These are phyloP conservation scores for Ephydatia muelleri DNA, from an alignment of 37 sponge, comb jelly and placozoan species.

Conservation along the genomic window DNA sequence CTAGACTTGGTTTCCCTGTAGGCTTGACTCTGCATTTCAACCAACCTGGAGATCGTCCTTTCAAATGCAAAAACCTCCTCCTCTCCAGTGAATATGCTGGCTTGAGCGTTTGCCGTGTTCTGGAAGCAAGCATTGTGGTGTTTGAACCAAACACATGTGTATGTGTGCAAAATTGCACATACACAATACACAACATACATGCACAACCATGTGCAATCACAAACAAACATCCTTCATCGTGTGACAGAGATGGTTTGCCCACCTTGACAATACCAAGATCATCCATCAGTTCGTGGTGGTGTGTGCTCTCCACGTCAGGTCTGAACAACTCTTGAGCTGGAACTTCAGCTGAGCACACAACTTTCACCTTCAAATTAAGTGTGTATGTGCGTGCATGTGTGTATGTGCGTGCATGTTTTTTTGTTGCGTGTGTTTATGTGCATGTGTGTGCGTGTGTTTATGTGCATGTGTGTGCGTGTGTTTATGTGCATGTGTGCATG, in stretches of 20 bases:
- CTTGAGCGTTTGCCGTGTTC: slow-evolving; percentile 36
- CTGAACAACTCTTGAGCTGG: slow-evolving; percentile 38
- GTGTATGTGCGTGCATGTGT: neutral
- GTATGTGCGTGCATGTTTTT: neutral
- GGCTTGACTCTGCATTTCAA: slow-evolving; percentile 82
- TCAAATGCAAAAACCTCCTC: slow-evolving; percentile 87
- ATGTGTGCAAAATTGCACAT: neutral
- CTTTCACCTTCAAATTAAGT: slow-evolving; percentile 39
- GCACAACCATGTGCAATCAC: neutral
- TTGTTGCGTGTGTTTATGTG: neutral
- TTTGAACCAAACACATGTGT: neutral
- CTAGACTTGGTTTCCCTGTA: slow-evolving; percentile 54
- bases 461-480: neutral
- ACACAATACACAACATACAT: neutral
- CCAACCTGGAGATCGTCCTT: slow-evolving; percentile 77
- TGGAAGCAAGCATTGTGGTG: neutral
- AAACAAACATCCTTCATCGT: neutral
- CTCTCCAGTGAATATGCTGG: slow-evolving; percentile 91
- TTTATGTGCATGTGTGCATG: neutral
- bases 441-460: neutral
- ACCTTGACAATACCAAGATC: slow-evolving; percentile 62
- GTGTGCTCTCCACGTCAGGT: neutral
- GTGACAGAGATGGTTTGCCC: neutral
- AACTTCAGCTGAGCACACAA: slow-evolving; percentile 70
- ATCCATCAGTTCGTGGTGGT: slow-evolving; percentile 51